Evolutionary conservation across 2,113 vertebrate genomes (phyloP).

Genomic region (Sylvia atricapilla): DNA sequence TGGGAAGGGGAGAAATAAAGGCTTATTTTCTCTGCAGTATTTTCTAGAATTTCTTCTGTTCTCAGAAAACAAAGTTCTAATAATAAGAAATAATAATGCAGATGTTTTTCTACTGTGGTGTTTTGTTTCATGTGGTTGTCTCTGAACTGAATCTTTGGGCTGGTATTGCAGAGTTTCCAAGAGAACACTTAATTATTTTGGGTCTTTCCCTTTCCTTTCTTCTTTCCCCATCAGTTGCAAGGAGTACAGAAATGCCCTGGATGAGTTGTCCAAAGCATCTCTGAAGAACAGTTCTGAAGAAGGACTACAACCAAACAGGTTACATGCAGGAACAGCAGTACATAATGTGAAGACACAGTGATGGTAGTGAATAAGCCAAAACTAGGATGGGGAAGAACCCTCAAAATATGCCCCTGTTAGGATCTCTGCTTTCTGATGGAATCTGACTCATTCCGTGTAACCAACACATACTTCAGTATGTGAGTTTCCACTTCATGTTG

Average conservation of each 20-base stretch:
- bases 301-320: constrained; percentile 76
- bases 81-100: not conserved
- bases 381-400: not conserved
- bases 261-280: constrained; percentile 86
- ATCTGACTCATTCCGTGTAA: not conserved
- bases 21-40: not conserved
- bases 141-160: not conserved
- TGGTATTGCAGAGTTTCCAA: not conserved
- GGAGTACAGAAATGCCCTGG: constrained; percentile 94
- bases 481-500: not conserved
- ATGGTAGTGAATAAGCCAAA: not conserved
- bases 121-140: not conserved
- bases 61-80: not conserved
- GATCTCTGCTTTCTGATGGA: not conserved
- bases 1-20: not conserved
- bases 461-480: not conserved
- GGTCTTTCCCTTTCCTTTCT: not conserved
- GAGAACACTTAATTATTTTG: not conserved
- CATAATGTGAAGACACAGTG: not conserved
- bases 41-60: not conserved
- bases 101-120: not conserved
- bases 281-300: constrained; percentile 80
- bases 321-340: not conserved
- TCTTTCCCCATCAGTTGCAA: constrained; percentile 81
- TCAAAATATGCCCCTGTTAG: not conserved